Evolutionary conservation across 2,888 invertebrate genomes (phyloP).

Genomic region (Halocaridina rubra): DNA sequence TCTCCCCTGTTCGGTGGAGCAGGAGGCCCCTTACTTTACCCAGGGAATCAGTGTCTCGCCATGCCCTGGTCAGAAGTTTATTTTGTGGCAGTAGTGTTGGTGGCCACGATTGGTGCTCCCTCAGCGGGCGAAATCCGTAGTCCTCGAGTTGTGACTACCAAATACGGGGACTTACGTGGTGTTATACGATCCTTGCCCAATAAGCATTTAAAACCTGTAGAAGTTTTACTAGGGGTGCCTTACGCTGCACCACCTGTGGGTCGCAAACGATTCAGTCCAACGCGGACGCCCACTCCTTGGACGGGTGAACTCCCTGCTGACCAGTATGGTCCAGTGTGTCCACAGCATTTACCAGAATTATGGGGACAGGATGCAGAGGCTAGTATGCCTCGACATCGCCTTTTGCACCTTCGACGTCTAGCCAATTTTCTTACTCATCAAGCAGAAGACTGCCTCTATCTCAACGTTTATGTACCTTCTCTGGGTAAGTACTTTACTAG

Average conservation of each 20-base stretch:
- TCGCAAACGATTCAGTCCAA: constrained; percentile 69
- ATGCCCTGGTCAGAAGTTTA: background rate
- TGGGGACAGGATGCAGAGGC: constrained; percentile 66
- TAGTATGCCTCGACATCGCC: constrained; percentile 68
- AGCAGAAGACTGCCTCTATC: constrained; percentile 64
- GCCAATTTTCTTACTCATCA: constrained; percentile 69
- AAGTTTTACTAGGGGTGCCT: constrained; percentile 92
- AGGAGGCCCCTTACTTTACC: background rate
- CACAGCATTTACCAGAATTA: constrained; percentile 67
- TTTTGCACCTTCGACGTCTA: constrained; percentile 69
- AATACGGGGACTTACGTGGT: constrained; percentile 89
- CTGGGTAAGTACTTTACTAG: constrained; percentile 45
- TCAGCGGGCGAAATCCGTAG: constrained; percentile 81
- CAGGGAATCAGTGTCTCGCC: background rate
- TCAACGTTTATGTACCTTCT: constrained; percentile 64
- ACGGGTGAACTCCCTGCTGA: constrained; percentile 66
- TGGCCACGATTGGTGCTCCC: constrained; percentile 71
- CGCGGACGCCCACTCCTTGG: constrained; percentile 69
- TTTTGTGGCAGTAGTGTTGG: background rate
- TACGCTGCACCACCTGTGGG: constrained; percentile 93
- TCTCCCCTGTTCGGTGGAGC: background rate
- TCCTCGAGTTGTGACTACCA: constrained; percentile 85
- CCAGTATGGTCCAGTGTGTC: constrained; percentile 68
- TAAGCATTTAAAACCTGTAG: constrained; percentile 79
- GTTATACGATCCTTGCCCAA: constrained; percentile 69